phyloP scores from a whole-genome alignment of 2,113 vertebrate genomes.

The Lophura nycthemera region DNA sequence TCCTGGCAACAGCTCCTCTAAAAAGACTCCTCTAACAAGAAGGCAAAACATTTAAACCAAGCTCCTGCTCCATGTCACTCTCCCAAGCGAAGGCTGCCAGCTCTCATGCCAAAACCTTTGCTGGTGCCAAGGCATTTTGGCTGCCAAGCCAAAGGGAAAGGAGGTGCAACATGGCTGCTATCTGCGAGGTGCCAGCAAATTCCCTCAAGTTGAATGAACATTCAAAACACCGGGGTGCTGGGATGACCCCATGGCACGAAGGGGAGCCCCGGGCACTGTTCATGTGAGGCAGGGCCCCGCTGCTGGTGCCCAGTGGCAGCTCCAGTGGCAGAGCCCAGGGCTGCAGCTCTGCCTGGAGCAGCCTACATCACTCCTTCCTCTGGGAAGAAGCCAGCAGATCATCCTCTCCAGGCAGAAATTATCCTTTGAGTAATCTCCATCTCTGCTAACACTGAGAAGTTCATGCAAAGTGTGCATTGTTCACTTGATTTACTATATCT shows the following conservation, averaged over 20 bases:
- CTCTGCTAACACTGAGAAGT: background rate
- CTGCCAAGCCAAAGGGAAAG: background rate
- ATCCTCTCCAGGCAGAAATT: background rate
- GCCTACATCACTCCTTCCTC: background rate
- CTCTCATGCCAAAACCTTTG: fast-evolving
- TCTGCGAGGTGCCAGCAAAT: background rate
- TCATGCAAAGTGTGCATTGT: fast-evolving
- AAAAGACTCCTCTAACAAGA: background rate
- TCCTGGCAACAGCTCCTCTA: background rate
- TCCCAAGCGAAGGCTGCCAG: background rate
- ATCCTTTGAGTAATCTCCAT: background rate
- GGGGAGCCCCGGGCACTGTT: background rate
- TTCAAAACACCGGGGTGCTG: background rate
- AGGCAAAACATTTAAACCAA: background rate
- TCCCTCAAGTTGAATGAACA: background rate
- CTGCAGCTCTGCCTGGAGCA: background rate
- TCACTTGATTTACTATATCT: background rate
- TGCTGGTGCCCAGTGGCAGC: no score
- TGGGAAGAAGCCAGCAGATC: background rate
- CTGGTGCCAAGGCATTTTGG: background rate
- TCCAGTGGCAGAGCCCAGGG: background rate
- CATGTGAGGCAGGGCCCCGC: fast-evolving
- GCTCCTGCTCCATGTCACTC: background rate
- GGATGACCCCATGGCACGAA: background rate
- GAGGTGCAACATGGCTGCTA: background rate